These are phyloP conservation scores for Esox lucius DNA, from an alignment of 2,797 vertebrate genomes.

Conservation along the genomic window DNA sequence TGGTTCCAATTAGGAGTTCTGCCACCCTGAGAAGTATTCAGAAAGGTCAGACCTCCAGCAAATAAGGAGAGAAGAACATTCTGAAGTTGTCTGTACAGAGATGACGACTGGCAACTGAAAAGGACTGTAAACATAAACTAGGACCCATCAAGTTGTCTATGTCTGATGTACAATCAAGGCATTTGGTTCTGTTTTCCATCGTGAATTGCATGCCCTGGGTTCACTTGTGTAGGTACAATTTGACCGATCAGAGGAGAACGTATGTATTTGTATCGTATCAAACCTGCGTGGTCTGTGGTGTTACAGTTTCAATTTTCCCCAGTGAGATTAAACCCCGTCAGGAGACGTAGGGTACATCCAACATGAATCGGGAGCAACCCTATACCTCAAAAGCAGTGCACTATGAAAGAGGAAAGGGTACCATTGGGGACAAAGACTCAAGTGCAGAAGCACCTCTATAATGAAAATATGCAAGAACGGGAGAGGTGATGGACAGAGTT, in stretches of 20 bases:
- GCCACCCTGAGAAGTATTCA: constrained; percentile 14
- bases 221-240: not conserved
- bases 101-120: not conserved
- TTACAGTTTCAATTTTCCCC: not conserved
- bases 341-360: not conserved
- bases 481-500: not conserved
- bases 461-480: constrained; percentile 14
- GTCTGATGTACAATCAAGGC: not conserved
- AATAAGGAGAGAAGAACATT: constrained; percentile 19
- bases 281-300: not conserved
- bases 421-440: not conserved
- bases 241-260: not conserved
- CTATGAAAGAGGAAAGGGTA: not conserved
- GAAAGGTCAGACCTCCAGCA: constrained; percentile 36
- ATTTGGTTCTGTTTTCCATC: not conserved
- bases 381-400: not conserved
- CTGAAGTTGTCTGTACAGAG: not conserved
- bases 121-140: constrained; percentile 1
- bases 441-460: not conserved
- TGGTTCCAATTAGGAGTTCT: constrained; percentile 41
- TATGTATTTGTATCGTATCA: not conserved
- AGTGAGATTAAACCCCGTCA: not conserved
- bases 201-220: not conserved
- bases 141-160: constrained; percentile 3
- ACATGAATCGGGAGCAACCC: not conserved